Evolutionary conservation across 1,140 invertebrate genomes (phyloP).

Genomic region (Parasteatoda tepidariorum): DNA sequence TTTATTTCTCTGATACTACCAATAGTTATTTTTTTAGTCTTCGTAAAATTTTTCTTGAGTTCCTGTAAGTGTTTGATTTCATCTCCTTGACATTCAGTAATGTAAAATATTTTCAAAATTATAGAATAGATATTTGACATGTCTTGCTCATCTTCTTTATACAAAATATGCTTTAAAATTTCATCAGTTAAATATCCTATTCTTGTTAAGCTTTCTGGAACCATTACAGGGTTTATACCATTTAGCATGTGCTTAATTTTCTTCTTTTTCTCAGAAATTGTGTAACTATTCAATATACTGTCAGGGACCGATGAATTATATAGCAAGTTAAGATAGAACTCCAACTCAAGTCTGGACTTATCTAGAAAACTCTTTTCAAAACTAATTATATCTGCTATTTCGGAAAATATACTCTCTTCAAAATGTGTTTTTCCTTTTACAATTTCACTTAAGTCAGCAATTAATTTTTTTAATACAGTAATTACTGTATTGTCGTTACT

Average conservation of each 20-base stretch:
- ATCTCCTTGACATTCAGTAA: no score
- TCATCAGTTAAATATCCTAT: no score
- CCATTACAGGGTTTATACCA: no score
- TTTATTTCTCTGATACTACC: neutral
- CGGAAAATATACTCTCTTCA: slow-evolving; percentile 2
- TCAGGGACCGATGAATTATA: neutral
- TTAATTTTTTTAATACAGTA: neutral
- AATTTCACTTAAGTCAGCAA: neutral
- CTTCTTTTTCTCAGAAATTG: neutral
- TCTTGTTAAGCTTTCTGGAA: no score
- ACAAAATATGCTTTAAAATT: no score
- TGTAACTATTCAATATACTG: no score
- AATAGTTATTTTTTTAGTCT: no score
- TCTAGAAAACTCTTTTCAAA: neutral
- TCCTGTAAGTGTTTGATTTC: no score
- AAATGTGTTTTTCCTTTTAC: neutral
- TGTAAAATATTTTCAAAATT: no score
- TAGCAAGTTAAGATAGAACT: no score
- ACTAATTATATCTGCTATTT: neutral
- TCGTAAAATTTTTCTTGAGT: neutral
- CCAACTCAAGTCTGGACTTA: neutral
- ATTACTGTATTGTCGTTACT: neutral
- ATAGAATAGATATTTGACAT: no score
- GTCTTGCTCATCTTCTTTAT: no score
- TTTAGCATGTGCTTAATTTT: neutral